Evolutionary conservation across 2,888 invertebrate genomes (phyloP).

Genomic region (Onchidella celtica): DNA sequence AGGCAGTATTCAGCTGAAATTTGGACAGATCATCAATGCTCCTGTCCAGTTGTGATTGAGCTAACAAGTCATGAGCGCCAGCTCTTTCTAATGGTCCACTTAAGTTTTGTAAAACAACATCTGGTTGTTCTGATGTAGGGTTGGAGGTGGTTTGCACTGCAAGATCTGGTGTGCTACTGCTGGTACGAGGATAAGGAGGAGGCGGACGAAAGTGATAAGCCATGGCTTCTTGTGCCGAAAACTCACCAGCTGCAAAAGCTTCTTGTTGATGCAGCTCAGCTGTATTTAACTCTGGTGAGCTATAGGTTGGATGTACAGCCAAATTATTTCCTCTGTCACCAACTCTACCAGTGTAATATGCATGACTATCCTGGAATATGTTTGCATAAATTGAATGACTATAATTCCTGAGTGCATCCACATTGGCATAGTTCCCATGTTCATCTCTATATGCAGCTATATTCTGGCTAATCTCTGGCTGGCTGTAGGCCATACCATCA

Average conservation of each 20-base stretch:
- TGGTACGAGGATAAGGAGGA: conserved; percentile 88
- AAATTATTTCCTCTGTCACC: conserved; percentile 59
- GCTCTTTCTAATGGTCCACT: conserved; percentile 35
- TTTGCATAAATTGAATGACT: conserved; percentile 68
- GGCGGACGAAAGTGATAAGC: conserved; percentile 88
- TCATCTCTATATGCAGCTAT: conserved; percentile 60
- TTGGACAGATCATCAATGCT: conserved; percentile 68
- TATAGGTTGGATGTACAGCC: conserved; percentile 77
- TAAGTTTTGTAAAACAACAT: conserved; percentile 19
- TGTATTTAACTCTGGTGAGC: conserved; percentile 78
- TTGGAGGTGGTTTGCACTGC: conserved; percentile 81
- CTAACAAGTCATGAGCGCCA: conserved; percentile 46
- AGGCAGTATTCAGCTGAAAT: conserved; percentile 50
- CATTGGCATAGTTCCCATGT: conserved; percentile 68
- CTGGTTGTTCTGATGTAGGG: conserved; percentile 15
- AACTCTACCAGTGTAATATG: conserved; percentile 54
- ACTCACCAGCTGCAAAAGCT: conserved; percentile 48
- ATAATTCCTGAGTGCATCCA: conserved; percentile 64
- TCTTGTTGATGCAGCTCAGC: conserved; percentile 64
- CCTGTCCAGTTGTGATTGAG: conserved; percentile 64
- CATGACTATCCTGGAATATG: conserved; percentile 62
- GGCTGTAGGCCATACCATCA: conserved; percentile 63
- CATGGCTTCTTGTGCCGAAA: conserved; percentile 81
- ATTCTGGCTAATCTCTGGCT: conserved; percentile 69
- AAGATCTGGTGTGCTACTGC: conserved; percentile 91